phyloP scores from a whole-genome alignment of 1,140 invertebrate genomes.

The Brachionus rotundiformis region DNA sequence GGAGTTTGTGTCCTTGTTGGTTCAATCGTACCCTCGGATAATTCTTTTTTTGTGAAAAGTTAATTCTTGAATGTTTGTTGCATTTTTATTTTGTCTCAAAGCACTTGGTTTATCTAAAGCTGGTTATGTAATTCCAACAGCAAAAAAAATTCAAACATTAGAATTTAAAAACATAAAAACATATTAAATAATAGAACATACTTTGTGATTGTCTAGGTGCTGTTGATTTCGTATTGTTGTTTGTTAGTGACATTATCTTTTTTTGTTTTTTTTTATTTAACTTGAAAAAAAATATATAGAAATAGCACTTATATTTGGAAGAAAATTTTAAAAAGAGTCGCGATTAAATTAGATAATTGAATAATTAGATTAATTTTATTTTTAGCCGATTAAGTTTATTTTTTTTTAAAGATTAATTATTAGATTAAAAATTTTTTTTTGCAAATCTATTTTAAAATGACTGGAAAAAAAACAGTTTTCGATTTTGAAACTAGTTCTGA shows the following conservation, averaged over 20 bases:
- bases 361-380: background rate
- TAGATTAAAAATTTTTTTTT: background rate
- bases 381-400: background rate
- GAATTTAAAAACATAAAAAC: background rate
- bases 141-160: background rate
- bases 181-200: background rate
- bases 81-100: slow-evolving; percentile 5
- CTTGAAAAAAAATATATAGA: no score
- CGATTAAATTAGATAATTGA: background rate
- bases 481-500: background rate
- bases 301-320: no score
- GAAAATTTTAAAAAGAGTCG: background rate
- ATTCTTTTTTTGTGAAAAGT: background rate
- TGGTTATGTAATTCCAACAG: background rate
- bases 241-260: background rate
- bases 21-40: background rate
- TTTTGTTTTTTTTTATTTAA: no score
- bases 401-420: background rate
- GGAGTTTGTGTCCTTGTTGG: background rate
- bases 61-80: background rate
- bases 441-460: slow-evolving; percentile 5
- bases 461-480: background rate
- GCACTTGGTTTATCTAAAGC: background rate
- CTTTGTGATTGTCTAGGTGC: background rate
- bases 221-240: background rate